Evolutionary conservation across 2,797 vertebrate species (phyloP).

Genomic region (Halcyon chelicuti): DNA sequence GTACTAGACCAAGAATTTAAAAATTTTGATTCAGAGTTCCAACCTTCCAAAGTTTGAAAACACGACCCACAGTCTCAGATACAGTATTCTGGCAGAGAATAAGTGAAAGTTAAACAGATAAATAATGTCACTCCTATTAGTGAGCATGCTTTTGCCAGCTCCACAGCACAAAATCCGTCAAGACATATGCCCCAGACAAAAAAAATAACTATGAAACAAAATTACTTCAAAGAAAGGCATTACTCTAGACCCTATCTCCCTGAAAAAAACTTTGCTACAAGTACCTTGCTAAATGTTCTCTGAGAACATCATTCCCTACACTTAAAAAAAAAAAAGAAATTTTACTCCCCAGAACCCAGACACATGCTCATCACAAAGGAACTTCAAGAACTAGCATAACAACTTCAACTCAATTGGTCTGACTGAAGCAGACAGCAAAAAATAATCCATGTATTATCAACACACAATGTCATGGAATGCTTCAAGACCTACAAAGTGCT

Average conservation of each 20-base stretch:
- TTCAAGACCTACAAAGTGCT: not conserved
- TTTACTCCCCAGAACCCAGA: not conserved
- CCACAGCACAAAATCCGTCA: not conserved
- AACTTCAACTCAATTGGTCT: not conserved
- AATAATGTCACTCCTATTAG: not conserved
- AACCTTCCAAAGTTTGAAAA: not conserved
- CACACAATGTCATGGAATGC: not conserved
- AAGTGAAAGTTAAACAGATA: not conserved
- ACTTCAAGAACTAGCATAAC: not conserved
- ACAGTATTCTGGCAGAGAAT: slow-evolving; percentile 57
- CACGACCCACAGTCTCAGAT: slow-evolving; percentile 75
- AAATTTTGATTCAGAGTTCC: not conserved
- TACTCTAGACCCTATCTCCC: not conserved
- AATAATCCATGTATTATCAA: not conserved
- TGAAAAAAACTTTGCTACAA: not conserved
- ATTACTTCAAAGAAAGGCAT: not conserved
- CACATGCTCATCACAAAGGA: not conserved
- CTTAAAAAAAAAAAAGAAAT: not conserved
- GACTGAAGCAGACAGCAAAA: not conserved
- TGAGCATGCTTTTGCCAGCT: not conserved
- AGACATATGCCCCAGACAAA: not conserved
- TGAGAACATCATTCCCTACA: not conserved
- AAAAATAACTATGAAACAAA: not conserved
- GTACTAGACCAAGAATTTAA: not conserved
- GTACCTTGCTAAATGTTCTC: not conserved